These are phyloP conservation scores for Sialia sialis DNA, from an alignment of 2,113 vertebrate species.

Conservation along the genomic window DNA sequence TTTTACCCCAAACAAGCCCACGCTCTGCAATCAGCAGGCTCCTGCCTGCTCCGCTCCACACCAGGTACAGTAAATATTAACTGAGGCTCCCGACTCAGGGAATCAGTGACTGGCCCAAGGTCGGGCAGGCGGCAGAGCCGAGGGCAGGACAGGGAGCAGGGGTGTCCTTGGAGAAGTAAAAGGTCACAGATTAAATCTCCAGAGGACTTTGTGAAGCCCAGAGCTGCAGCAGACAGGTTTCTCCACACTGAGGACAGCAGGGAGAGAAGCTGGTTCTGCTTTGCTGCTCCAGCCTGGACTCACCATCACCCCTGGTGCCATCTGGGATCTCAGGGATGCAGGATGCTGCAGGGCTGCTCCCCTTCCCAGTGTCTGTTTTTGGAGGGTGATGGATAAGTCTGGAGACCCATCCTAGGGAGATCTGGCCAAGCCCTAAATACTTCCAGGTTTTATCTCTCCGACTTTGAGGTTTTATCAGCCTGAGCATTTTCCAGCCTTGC, in stretches of 20 bases:
- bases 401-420: neutral
- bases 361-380: neutral
- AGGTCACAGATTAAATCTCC: neutral
- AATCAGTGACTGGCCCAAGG: constrained; percentile 27
- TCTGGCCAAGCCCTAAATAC: neutral
- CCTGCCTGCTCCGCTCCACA: neutral
- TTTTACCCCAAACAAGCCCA: neutral
- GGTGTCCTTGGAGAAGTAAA: constrained; percentile 1
- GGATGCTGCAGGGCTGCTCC: neutral
- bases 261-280: neutral
- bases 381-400: too few relatives aligned
- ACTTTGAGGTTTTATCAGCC: constrained; percentile 5
- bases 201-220: neutral
- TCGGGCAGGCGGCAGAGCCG: neutral
- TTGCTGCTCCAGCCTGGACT: neutral
- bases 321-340: neutral
- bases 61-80: constrained; percentile 55
- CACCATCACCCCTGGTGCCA: fast-evolving
- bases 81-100: neutral
- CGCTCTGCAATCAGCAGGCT: fast-evolving
- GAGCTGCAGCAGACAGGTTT: neutral
- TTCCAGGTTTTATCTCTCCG: neutral
- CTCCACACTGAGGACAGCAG: fast-evolving
- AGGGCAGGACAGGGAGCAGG: neutral
- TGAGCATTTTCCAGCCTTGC: neutral